Evolutionary conservation across 2,113 vertebrate species (phyloP).

Genomic region (Bungarus multicinctus): DNA sequence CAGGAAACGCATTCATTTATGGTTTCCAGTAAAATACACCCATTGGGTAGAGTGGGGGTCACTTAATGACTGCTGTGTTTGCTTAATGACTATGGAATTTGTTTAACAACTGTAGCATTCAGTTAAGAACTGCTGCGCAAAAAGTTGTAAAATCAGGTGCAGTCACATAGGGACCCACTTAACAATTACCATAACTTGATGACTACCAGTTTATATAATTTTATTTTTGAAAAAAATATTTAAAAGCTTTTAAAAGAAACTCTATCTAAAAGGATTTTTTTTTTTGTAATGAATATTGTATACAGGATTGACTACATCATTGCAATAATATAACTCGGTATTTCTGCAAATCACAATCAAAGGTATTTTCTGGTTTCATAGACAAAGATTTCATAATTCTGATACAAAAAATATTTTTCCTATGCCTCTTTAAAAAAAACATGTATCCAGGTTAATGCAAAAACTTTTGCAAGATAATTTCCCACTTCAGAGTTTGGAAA

Average conservation of each 20-base stretch:
- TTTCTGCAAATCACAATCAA: neutral
- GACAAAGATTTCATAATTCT: neutral
- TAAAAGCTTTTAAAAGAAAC: neutral
- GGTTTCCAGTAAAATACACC: neutral
- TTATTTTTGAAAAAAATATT: neutral
- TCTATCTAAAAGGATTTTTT: neutral
- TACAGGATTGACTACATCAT: neutral
- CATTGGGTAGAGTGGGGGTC: neutral
- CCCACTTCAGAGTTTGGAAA: neutral
- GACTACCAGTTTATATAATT: neutral
- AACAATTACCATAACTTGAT: neutral
- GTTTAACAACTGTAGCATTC: neutral
- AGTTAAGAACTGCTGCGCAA: neutral
- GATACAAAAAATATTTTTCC: neutral
- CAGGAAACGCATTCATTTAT: neutral
- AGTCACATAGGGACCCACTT: neutral
- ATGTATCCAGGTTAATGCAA: neutral
- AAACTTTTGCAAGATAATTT: neutral
- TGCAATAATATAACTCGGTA: neutral
- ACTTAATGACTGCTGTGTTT: neutral
- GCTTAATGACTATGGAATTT: neutral
- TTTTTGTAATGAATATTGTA: neutral
- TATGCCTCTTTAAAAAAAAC: neutral
- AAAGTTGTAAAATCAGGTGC: neutral
- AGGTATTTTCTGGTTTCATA: neutral